phyloP scores from a whole-genome alignment of 1,140 invertebrate genomes.

The Papilio polytes region DNA sequence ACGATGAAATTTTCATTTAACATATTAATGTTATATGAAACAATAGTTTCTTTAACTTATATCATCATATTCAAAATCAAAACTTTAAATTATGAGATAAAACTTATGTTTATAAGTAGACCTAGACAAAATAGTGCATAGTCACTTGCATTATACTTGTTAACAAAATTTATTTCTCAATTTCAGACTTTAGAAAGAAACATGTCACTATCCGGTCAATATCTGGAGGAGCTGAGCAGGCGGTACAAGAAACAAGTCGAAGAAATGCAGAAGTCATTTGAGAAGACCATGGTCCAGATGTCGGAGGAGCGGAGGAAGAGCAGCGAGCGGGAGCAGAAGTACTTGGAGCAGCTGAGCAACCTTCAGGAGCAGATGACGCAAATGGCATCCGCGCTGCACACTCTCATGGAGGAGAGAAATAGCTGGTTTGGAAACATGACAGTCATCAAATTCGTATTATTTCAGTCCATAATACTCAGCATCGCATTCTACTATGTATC shows the following conservation, averaged over 20 bases:
- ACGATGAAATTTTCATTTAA: slow-evolving; percentile 50
- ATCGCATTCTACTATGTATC: slow-evolving; percentile 74
- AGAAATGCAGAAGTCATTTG: slow-evolving; percentile 94
- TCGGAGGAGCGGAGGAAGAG: slow-evolving; percentile 89
- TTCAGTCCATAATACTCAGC: slow-evolving; percentile 69
- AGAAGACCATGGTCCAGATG: slow-evolving; percentile 90
- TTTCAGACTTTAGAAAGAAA: slow-evolving; percentile 95
- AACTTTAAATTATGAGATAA: no score
- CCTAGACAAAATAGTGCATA: background rate
- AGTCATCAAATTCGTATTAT: slow-evolving; percentile 81
- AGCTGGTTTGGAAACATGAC: slow-evolving; percentile 86
- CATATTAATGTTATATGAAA: no score
- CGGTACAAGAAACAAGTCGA: slow-evolving; percentile 98
- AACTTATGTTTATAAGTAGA: background rate
- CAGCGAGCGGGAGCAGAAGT: slow-evolving; percentile 88
- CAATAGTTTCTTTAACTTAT: background rate
- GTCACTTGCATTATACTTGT: background rate
- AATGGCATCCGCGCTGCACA: slow-evolving; percentile 84
- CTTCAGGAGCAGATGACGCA: slow-evolving; percentile 86
- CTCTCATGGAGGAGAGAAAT: slow-evolving; percentile 86
- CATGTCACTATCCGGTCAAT: slow-evolving; percentile 97
- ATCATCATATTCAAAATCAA: no score
- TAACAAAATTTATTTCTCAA: slow-evolving; percentile 49
- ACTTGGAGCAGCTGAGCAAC: slow-evolving; percentile 85
- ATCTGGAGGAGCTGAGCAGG: slow-evolving; percentile 96